These are phyloP conservation scores for Coleophora flavipennella DNA, from an alignment of 2,888 invertebrate species.

Conservation along the genomic window DNA sequence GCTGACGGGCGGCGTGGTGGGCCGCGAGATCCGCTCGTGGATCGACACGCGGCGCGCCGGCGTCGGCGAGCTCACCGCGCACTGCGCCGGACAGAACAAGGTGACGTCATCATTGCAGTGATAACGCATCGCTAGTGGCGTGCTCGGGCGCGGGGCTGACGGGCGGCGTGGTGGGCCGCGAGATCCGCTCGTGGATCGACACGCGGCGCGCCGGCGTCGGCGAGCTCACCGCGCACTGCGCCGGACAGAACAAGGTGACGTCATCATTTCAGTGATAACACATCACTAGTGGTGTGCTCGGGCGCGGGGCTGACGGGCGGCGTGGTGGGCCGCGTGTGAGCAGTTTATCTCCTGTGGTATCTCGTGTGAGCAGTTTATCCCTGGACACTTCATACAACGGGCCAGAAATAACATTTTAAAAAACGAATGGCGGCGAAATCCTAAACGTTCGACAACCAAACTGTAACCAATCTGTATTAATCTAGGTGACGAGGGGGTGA, in stretches of 20 bases:
- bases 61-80: constrained; percentile 95
- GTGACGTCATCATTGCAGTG: too few relatives aligned
- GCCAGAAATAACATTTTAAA: too few relatives aligned
- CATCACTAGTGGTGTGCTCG: constrained; percentile 87
- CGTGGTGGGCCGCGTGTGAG: constrained; percentile 93
- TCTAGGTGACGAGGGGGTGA: too few relatives aligned
- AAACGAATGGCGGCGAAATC: too few relatives aligned
- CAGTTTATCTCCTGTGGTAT: too few relatives aligned
- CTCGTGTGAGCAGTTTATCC: too few relatives aligned
- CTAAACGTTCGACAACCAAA: too few relatives aligned
- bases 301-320: constrained; percentile 95
- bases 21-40: constrained; percentile 95
- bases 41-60: constrained; percentile 98
- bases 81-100: constrained; percentile 87
- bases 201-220: constrained; percentile 96
- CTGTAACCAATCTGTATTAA: too few relatives aligned
- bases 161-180: constrained; percentile 90
- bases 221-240: constrained; percentile 96
- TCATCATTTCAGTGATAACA: constrained; percentile 36
- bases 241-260: constrained; percentile 76
- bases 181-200: constrained; percentile 97
- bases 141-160: background rate
- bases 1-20: constrained; percentile 92
- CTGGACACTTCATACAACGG: too few relatives aligned
- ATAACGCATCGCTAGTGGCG: constrained; percentile 24